Evolutionary conservation across 2,888 invertebrate species (phyloP).

Genomic region (Thera britannica): DNA sequence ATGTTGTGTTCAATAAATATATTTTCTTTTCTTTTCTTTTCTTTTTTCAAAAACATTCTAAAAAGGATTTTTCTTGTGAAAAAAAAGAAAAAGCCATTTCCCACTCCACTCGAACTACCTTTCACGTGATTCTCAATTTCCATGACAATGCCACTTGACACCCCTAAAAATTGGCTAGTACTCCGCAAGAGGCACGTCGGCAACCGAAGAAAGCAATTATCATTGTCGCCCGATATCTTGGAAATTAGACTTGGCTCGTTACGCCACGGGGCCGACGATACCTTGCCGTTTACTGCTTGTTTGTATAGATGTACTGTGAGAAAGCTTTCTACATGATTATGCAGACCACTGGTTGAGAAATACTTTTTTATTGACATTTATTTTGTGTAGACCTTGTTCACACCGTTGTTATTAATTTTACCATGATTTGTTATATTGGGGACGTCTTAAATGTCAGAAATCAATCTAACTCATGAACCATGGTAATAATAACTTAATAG

Average conservation of each 20-base stretch:
- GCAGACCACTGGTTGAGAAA: background rate
- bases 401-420: too few species aligned
- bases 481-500: too few species aligned
- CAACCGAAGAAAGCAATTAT: slow-evolving; percentile 66
- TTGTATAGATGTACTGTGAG: background rate
- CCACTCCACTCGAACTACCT: slow-evolving; percentile 24
- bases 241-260: slow-evolving; percentile 41
- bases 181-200: slow-evolving; percentile 42
- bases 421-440: too few species aligned
- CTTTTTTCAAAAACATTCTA: too few species aligned
- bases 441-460: too few species aligned
- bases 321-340: background rate
- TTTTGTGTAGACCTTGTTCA: background rate
- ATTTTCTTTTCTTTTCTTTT: too few species aligned
- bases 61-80: background rate
- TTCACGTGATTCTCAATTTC: slow-evolving; percentile 43
- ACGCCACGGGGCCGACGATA: slow-evolving; percentile 21
- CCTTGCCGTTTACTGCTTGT: slow-evolving; percentile 16
- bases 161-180: slow-evolving; percentile 49
- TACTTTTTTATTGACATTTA: background rate
- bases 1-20: too few species aligned
- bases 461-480: too few species aligned
- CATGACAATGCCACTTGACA: slow-evolving; percentile 52
- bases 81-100: slow-evolving; percentile 2
- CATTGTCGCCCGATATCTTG: slow-evolving; percentile 48